Evolutionary conservation across 23 tunicate genomes (phyloP), one percentile per base, ranked within the genome.

Genomic region (Clavelina lepadiformis): DNA sequence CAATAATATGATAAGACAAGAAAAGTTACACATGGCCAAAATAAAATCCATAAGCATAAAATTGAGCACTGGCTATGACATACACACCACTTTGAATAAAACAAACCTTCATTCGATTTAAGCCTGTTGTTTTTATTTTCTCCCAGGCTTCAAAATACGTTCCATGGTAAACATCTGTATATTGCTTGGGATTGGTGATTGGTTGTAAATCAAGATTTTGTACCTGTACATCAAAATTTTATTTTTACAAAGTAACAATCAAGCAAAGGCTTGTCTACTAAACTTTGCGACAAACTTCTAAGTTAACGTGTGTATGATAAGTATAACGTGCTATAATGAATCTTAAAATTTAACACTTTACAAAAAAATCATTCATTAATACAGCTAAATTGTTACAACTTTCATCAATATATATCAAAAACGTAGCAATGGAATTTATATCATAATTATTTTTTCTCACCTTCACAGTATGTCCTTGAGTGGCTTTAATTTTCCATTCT

Each of bases 381-480:
- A n/a, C n/a, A n/a, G n/a, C n/a, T n/a, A n/a, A n/a, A n/a, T n/a
- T n/a, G n/a, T 41, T 41, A 41, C 49, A 41, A 41, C 15, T 41
- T 41, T 11, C 11, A 41, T 15, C 49, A 41, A 41, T 11, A 15
- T 15, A 11, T 41, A 0, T 23, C 27, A 56, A 56, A 56, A 19
- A n/a, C 0, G 13, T 56, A 20, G 26, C 61, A 20, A 15, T 24
- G 22, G 27, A n/a, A n/a, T n/a, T n/a, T n/a, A n/a, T n/a, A n/a
- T n/a, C n/a, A n/a, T n/a, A n/a, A n/a, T n/a, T 20, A 22, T 61
- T 0, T 0, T 28, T 15, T 31, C 15, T 38, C 56, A 77, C 84
- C 59, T 78, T 35, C 13, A 78, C 76, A 38, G 75, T 68, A 51
- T 78, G 84, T 5, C 84, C 84, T 68, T 78, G 84, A 5, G 68